Evolutionary conservation across 1,140 invertebrate species (phyloP).

Genomic region (Drosophila tani): DNA sequence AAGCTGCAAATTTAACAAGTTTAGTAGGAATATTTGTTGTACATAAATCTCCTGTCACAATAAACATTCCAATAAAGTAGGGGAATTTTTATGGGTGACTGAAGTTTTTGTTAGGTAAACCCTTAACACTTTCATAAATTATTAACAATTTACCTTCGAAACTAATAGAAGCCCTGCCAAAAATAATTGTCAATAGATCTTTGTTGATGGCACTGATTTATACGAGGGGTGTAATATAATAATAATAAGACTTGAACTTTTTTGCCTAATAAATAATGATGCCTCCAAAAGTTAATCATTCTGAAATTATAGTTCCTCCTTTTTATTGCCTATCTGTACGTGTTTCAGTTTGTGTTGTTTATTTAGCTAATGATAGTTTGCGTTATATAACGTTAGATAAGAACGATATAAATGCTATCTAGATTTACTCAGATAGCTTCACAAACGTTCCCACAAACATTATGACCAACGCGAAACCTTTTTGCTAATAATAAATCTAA

Average conservation of each 20-base stretch:
- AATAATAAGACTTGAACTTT: background rate
- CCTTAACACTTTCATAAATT: background rate
- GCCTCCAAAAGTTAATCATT: conserved; percentile 4
- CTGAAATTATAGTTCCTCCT: background rate
- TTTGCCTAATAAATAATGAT: background rate
- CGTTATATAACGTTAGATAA: conserved; percentile 21
- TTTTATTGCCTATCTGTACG: background rate
- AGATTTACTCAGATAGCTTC: background rate
- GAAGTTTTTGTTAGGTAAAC: too few species aligned
- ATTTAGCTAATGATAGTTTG: background rate
- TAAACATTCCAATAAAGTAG: too few species aligned
- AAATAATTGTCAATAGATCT: background rate
- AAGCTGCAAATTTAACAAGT: background rate
- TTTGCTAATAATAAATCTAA: conserved; percentile 23
- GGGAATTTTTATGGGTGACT: too few species aligned
- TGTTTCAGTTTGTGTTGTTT: background rate
- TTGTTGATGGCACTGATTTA: background rate
- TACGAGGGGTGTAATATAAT: background rate
- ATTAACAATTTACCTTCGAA: background rate
- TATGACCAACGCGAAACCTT: background rate
- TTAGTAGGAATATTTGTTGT: background rate
- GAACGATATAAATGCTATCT: conserved; percentile 4
- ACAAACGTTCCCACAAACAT: conserved; percentile 4
- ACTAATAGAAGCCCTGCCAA: background rate
- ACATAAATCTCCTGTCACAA: background rate